Evolutionary conservation across 2,113 vertebrate genomes (phyloP).

Genomic region (Spheniscus mendiculus): DNA sequence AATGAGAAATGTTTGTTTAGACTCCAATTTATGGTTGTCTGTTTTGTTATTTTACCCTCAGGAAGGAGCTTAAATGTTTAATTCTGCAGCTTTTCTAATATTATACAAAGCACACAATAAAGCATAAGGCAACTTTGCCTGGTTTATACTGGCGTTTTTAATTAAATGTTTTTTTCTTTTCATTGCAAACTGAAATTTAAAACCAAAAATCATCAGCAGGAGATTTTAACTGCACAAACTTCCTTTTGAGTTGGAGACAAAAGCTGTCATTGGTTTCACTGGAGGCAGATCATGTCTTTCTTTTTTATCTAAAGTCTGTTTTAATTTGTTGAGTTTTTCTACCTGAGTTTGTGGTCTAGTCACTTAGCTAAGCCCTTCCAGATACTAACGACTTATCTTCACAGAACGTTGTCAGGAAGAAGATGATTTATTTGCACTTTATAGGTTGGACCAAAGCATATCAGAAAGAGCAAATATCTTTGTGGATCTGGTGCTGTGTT

Average conservation of each 20-base stretch:
- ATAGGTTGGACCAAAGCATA: neutral
- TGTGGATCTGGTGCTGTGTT: neutral
- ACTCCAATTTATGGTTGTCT: neutral
- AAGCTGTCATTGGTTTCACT: neutral
- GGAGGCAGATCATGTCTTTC: neutral
- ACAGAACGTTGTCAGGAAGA: neutral
- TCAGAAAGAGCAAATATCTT: neutral
- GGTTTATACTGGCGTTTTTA: neutral
- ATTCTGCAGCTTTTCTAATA: neutral
- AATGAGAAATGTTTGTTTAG: neutral
- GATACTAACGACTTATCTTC: neutral
- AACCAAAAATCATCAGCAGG: neutral
- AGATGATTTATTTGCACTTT: neutral
- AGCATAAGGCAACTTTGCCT: neutral
- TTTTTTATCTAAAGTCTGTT: neutral
- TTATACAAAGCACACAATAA: neutral
- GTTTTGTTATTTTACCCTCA: conserved; percentile 1
- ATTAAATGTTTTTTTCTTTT: neutral
- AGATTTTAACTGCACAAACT: neutral
- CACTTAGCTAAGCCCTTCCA: neutral
- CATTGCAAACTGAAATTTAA: neutral
- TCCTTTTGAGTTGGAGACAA: neutral
- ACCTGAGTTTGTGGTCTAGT: neutral
- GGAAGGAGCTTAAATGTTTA: neutral
- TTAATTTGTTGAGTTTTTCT: neutral